A percentile compares a stretch with the other conserved stretches of the same genome.
Evolutionary conservation across 2,797 vertebrate species (phyloP).

Genomic region (Pangasius macronema): DNA sequence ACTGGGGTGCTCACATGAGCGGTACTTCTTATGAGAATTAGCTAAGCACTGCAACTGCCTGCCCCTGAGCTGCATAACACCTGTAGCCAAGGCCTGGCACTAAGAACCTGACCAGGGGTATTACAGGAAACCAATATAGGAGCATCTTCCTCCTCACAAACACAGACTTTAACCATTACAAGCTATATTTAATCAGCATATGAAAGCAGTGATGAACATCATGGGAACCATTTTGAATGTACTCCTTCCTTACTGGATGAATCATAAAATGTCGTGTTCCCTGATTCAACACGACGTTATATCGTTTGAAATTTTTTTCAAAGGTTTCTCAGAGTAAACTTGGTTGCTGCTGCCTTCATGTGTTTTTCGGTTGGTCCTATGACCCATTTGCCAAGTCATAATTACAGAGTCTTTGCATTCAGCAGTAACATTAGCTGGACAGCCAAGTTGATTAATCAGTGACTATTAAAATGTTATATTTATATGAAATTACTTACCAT

Average conservation of each 20-base stretch:
- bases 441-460: background rate
- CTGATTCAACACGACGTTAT: too few species aligned
- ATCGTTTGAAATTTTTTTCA: too few species aligned
- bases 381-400: background rate
- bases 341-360: background rate
- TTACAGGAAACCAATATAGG: background rate
- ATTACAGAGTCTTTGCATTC: background rate
- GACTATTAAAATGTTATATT: background rate
- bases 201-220: background rate
- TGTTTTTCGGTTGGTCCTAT: background rate
- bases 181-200: background rate
- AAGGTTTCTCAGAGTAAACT: background rate
- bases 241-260: too few species aligned
- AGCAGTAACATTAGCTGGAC: background rate
- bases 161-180: background rate
- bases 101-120: background rate
- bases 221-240: too few species aligned
- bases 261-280: too few species aligned
- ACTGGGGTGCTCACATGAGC: slow-evolving; percentile 57
- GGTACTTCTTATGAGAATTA: slow-evolving; percentile 67
- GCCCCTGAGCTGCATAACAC: slow-evolving; percentile 64
- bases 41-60: slow-evolving; percentile 42
- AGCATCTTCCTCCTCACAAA: background rate
- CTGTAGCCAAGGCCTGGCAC: slow-evolving; percentile 43
- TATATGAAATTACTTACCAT: background rate